A percentile compares a stretch with the other conserved stretches of the same genome.
Conservation (phyloP, 2,113 vertebrate genomes). For the Phocoena phocoena region DNA sequence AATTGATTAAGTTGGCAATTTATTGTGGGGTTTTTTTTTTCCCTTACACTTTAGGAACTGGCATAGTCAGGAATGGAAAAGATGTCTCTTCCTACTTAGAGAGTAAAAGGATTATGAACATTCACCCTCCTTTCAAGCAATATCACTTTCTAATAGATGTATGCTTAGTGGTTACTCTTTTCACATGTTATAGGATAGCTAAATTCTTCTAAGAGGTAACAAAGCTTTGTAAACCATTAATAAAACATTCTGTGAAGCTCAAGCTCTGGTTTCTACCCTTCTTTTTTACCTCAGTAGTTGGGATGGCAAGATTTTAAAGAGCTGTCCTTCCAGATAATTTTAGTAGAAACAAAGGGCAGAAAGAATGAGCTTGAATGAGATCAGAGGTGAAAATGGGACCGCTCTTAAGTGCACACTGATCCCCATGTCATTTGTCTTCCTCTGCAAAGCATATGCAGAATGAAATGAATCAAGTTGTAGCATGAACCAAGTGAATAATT, state of each 20-base stretch:
- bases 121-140: neutral
- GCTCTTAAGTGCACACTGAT: neutral
- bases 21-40: neutral
- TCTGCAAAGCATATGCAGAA: neutral
- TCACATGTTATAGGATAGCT: neutral
- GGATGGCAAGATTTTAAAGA: slow-evolving; percentile 21
- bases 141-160: neutral
- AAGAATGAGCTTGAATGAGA: neutral
- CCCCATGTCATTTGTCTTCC: neutral
- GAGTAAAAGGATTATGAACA: slow-evolving; percentile 27
- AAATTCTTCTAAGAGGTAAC: neutral
- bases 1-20: neutral
- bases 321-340: slow-evolving; percentile 28
- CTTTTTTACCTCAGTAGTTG: neutral
- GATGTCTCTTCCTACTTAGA: neutral
- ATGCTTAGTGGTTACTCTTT: neutral
- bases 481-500: slow-evolving; percentile 18
- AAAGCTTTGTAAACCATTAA: slow-evolving; percentile 18
- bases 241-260: neutral
- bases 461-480: slow-evolving; percentile 38
- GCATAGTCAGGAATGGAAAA: neutral
- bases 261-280: neutral
- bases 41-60: neutral
- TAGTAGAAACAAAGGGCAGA: slow-evolving; percentile 27
- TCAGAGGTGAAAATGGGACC: neutral